Evolutionary conservation across 2,113 vertebrate species (phyloP), one percentile per base, ranked within the genome.

Genomic region (Alectura lathami): DNA sequence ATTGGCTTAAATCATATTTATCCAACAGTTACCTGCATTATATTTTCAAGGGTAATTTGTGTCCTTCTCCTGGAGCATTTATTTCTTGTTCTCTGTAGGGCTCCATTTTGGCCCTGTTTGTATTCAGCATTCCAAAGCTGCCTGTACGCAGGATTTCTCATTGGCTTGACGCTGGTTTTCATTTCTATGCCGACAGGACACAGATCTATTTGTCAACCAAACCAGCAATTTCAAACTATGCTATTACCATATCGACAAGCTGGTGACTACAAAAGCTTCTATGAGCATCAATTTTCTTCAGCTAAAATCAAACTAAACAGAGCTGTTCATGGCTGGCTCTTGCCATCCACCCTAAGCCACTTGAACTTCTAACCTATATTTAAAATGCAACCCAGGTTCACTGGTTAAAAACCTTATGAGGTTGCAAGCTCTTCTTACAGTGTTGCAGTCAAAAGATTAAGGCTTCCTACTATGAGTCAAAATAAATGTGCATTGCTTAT

Each of bases 1-100:
- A 96, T 97, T 97, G 95, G 95, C 95, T 96, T 96, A 97, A 97
- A 97, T 97, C 78, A 75, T 96, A 97, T 97, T 98, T 96, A 96
- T 97, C 96, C 93, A 97, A 94, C 63, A 93, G 96, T 93, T 94
- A 97, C 97, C 96, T 98, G 90, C 92, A 96, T 96, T 97, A 96
- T 90, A 88, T 97, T 97, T 97, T 96, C 94, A 96, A 97, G 92
- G 92, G 89, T 97, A 97, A 97, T 96, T 97, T 94, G 92, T 91
- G 86, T 94, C 88, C 94, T 97, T 97, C 95, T 94, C 77, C 92
- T 86, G 69, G 51, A 95, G 94, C 85, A 80, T 92, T 97, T 96
- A 86, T 96, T 96, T 94, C 92, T 86, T 34, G 1, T 92, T 92
- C 92, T 97, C 96, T 88, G 85, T 92, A 92, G 81, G 94, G 82